Base-by-base conservation (phyloP, 1,140 invertebrate species). In the Drosophila kurseongensis region DNA sequence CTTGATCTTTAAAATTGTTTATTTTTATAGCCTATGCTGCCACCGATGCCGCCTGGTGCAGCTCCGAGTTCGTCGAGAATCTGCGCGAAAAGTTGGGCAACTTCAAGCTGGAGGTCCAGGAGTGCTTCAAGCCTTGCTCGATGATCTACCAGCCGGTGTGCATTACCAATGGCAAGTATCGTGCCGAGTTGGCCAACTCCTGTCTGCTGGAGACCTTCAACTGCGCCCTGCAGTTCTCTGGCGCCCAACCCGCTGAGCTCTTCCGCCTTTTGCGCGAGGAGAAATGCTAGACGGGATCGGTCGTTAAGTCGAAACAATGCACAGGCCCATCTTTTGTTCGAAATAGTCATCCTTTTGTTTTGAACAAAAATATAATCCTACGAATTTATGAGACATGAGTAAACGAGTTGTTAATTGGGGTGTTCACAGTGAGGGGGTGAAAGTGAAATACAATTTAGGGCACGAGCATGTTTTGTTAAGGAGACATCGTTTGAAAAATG, bases 131-230 rank as follows among this genome's bases (percentile, higher is more conserved):
- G 68, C 86, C 91, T 48, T 92, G 91, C 42, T 51, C 90, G 35
- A 91, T 91, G 90, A 91, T 91, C 57, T 91, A 89, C 54, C 51
- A 80, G 44, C 91, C 91, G 7, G 50, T 92, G n/a, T 92, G 91
- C 48, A 76, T 86, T 8, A 79, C 86, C 59, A 92, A 92, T 50
- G 91, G 91, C 50, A 76, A 91, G 44, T 91, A 83, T 48, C 88
- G 90, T 45, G 73, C 69, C 14, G 58, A 80, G 13, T 45, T 91
- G 47, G 47, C 80, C 67, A 91, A 89, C 47, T 60, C 55, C 13
- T 92, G 91, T 45, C 18, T 75, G 13, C 48, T 91, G 56, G 81
- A 91, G 0, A 75, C 18, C 42, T 86, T 75, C 40, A 92, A 92
- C 52, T 92, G 91, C 57, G 86, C 78, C n/a, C 60, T 90, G 36